These are phyloP conservation scores for Trichacis sp. DNA, from an alignment of 2,888 invertebrate species.

Conservation along the genomic window DNA sequence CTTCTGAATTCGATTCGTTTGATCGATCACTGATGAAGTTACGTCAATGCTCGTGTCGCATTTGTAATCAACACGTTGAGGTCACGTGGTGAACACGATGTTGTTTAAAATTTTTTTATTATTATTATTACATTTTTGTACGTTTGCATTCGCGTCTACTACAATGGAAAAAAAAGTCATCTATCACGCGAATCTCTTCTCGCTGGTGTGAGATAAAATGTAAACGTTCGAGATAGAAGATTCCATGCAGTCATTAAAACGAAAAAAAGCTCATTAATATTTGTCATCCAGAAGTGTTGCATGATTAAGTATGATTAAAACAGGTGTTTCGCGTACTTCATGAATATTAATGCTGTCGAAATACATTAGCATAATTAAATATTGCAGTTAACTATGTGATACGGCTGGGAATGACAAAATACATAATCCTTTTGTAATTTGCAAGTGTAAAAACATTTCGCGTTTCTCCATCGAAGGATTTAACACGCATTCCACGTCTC, in stretches of 20 bases:
- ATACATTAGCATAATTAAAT: not conserved
- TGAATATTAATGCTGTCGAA: not conserved
- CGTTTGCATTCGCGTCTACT: not conserved
- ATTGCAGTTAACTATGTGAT: not conserved
- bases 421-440: not conserved
- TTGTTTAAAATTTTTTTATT: too few species aligned
- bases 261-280: not conserved
- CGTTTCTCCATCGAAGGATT: not conserved
- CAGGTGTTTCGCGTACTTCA: not conserved
- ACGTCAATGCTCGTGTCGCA: too few species aligned
- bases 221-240: not conserved
- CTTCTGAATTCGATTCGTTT: too few species aligned
- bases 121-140: not conserved
- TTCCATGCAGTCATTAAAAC: not conserved
- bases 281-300: conserved; percentile 1
- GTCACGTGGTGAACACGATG: too few species aligned
- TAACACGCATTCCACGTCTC: too few species aligned
- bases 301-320: not conserved
- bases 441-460: not conserved
- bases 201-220: not conserved
- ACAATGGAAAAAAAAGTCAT: not conserved
- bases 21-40: too few species aligned
- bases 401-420: not conserved
- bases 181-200: not conserved
- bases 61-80: too few species aligned